Percentiles rank a stretch among this genome's conserved stretches.
Conservation (phyloP, 2,113 vertebrate genomes). For the Anhinga rufa region DNA sequence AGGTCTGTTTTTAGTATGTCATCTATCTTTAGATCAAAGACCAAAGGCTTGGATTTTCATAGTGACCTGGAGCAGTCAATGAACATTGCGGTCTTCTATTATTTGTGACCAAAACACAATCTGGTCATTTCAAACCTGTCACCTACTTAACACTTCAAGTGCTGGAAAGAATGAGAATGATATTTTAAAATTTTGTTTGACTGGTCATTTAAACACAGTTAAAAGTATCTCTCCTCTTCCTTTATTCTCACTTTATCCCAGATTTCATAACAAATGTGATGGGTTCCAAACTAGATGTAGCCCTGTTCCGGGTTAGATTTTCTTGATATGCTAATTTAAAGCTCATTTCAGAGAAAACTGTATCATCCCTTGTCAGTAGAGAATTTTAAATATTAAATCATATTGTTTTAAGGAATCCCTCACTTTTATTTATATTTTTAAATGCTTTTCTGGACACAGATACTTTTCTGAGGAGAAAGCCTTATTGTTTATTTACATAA, state of each 20-base stretch:
- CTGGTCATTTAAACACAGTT: not conserved
- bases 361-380: not conserved
- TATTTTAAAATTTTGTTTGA: not conserved
- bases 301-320: not conserved
- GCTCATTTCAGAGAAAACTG: not conserved
- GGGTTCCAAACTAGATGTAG: not conserved
- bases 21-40: not conserved
- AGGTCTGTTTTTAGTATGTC: not conserved
- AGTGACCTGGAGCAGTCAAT: conserved; percentile 31
- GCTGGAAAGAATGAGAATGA: not conserved
- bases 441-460: not conserved
- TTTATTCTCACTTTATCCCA: not conserved
- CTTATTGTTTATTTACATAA: conserved; percentile 14
- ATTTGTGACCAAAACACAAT: not conserved
- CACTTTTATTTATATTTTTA: not conserved
- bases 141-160: not conserved
- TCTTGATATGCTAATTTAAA: not conserved
- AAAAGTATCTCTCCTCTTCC: not conserved
- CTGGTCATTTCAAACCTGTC: not conserved
- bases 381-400: not conserved
- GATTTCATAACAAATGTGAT: not conserved
- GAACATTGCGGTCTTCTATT: conserved; percentile 4
- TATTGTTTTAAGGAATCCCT: not conserved
- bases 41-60: conserved; percentile 30
- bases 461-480: not conserved